phyloP scores from a whole-genome alignment of 2,113 vertebrate species.

The Desmodus rotundus region DNA sequence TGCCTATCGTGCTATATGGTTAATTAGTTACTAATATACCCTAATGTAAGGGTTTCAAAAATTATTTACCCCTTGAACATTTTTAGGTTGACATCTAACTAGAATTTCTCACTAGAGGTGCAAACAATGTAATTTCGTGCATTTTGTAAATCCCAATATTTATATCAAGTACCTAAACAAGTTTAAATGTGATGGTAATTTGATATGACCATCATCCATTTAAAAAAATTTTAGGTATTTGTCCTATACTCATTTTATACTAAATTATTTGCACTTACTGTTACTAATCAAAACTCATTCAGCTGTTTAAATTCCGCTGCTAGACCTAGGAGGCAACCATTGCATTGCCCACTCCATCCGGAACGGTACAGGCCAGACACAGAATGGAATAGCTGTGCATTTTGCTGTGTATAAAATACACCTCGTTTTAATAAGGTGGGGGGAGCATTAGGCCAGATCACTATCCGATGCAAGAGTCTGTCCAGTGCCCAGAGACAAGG shows the following conservation, averaged over 20 bases:
- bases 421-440: neutral
- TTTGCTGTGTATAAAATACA: neutral
- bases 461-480: neutral
- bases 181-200: neutral
- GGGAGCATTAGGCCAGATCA: neutral
- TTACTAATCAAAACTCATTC: neutral
- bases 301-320: neutral
- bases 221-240: neutral
- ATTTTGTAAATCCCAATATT: neutral
- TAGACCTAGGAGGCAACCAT: neutral
- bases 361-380: neutral
- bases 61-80: neutral
- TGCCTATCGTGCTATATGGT: neutral
- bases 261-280: neutral
- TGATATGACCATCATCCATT: neutral
- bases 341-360: neutral
- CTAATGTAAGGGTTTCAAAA: neutral
- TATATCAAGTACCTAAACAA: neutral
- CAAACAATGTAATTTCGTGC: neutral
- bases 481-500: neutral
- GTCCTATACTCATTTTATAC: neutral
- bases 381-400: neutral
- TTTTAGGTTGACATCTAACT: neutral
- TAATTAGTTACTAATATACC: neutral
- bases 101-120: neutral